These are phyloP conservation scores for Xanthorhoe spadicearia DNA, from an alignment of 2,888 invertebrate genomes.

Conservation along the genomic window DNA sequence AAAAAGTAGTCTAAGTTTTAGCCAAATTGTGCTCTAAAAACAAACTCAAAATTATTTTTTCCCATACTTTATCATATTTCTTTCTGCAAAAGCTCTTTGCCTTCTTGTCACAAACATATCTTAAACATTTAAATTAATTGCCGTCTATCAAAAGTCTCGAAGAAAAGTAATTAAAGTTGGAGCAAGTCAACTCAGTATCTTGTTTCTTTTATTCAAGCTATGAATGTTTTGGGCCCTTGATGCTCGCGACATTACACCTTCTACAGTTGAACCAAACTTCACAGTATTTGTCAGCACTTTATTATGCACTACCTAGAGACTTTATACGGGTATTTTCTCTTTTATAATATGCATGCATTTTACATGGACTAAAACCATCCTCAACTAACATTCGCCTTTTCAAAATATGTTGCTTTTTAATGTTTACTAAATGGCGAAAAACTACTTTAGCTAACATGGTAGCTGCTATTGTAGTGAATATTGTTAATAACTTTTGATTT, in stretches of 20 bases:
- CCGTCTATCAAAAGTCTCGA: conserved; percentile 3
- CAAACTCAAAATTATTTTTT: no score
- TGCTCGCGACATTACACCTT: background rate
- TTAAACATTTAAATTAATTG: conserved; percentile 5
- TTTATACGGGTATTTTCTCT: no score
- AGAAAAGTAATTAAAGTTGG: conserved; percentile 12
- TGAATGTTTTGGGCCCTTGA: conserved; percentile 14
- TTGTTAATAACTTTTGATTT: no score
- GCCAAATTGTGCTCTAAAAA: no score
- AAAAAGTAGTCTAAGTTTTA: no score
- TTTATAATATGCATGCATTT: no score
- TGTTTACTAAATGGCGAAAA: no score
- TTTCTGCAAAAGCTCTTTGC: background rate
- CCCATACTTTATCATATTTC: background rate
- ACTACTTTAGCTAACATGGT: no score
- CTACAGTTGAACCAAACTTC: conserved; percentile 3
- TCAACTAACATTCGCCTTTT: no score
- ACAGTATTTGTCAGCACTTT: background rate
- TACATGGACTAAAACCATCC: no score
- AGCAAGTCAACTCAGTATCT: conserved; percentile 11
- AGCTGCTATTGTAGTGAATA: no score
- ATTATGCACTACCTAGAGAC: background rate
- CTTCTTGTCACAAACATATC: background rate
- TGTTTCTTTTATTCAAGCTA: conserved; percentile 16
- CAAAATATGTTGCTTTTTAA: no score